These are phyloP conservation scores for Vireo griseus DNA, from an alignment of 2,797 vertebrate species.

Conservation along the genomic window DNA sequence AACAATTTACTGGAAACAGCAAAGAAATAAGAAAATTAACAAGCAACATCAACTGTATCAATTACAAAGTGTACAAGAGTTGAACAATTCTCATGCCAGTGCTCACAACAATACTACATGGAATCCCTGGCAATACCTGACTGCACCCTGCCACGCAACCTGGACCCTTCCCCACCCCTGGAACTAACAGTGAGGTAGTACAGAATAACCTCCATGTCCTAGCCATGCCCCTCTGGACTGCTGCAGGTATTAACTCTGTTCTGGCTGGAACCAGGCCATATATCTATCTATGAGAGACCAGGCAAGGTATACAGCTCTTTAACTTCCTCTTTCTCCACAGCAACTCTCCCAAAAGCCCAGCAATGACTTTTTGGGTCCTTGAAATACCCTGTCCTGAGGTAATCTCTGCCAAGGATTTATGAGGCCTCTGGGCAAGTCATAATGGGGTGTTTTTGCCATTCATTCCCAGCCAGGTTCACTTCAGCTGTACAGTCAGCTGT, in stretches of 20 bases:
- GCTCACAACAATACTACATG: fast-evolving
- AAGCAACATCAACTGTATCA: neutral
- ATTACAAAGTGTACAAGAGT: neutral
- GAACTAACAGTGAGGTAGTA: fast-evolving
- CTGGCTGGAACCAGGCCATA: neutral
- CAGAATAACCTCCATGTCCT: neutral
- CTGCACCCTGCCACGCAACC: fast-evolving
- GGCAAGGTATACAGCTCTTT: too few relatives aligned
- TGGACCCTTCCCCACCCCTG: neutral
- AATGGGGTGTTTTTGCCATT: neutral
- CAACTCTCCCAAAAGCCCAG: neutral
- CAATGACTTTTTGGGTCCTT: neutral
- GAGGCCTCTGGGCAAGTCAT: neutral
- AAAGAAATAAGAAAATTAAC: neutral
- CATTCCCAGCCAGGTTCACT: neutral
- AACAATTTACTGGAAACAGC: neutral
- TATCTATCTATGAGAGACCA: neutral
- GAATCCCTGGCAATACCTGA: neutral
- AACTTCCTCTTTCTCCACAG: neutral
- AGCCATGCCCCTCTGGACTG: neutral
- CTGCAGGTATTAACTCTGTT: neutral
- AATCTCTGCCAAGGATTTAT: fast-evolving
- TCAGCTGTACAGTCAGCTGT: neutral
- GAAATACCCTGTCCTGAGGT: neutral
- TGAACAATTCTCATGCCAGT: neutral